These are phyloP conservation scores for Ophiodon elongatus DNA, from an alignment of 2,113 vertebrate genomes.

Conservation along the genomic window DNA sequence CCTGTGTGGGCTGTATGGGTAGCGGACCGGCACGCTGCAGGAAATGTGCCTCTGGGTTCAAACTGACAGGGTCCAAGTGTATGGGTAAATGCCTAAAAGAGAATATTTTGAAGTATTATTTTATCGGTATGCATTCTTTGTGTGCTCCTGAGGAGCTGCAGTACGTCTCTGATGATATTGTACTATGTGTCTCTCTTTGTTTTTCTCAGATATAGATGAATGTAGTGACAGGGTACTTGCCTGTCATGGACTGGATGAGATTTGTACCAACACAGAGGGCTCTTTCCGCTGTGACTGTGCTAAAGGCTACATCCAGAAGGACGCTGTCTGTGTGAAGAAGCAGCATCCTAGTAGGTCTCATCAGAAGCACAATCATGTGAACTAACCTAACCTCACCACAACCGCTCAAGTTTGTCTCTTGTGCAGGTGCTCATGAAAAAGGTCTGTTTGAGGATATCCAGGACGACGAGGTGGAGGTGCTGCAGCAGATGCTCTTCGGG, in stretches of 20 bases:
- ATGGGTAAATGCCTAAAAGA: constrained; percentile 83
- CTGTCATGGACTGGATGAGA: constrained; percentile 88
- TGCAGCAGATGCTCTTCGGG: constrained; percentile 98
- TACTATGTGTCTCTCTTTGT: not conserved
- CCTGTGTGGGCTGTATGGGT: constrained; percentile 94
- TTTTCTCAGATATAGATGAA: constrained; percentile 89
- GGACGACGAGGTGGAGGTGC: constrained; percentile 94
- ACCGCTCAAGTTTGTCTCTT: not conserved
- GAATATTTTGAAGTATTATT: not conserved
- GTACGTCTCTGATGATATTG: not conserved
- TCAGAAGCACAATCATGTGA: not conserved
- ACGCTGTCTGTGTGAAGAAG: constrained; percentile 85
- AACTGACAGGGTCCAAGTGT: constrained; percentile 90
- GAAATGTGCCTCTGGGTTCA: constrained; percentile 93
- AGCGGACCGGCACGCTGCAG: constrained; percentile 91
- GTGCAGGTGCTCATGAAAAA: constrained; percentile 84
- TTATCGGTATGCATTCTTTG: not conserved
- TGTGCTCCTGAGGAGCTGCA: not conserved
- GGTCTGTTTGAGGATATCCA: constrained; percentile 94
- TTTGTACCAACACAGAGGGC: constrained; percentile 91
- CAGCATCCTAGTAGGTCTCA: constrained; percentile 83
- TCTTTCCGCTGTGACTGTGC: constrained; percentile 90
- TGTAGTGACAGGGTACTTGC: constrained; percentile 84
- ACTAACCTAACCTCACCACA: not conserved
- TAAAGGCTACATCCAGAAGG: constrained; percentile 81